Evolutionary conservation across 2,113 vertebrate species (phyloP).

Genomic region (Psephotus haematonotus): DNA sequence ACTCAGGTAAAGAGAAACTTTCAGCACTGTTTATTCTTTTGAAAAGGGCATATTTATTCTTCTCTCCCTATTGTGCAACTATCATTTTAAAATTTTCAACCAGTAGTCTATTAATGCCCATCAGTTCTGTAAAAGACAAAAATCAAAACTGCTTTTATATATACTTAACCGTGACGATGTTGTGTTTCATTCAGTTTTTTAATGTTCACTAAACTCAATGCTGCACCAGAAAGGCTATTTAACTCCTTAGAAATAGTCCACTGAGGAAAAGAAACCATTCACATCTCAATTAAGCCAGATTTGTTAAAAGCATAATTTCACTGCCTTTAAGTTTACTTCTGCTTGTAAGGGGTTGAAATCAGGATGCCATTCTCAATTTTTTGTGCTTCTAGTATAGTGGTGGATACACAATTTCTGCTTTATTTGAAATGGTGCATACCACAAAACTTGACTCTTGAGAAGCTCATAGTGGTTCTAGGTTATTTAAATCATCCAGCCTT

Average conservation of each 20-base stretch:
- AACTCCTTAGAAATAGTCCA: not conserved
- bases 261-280: not conserved
- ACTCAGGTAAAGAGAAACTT: not conserved
- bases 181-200: not conserved
- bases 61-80: not conserved
- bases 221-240: not conserved
- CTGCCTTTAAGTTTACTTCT: not conserved
- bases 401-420: not conserved
- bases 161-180: not conserved
- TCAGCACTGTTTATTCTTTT: not conserved
- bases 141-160: not conserved
- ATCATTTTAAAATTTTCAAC: not conserved
- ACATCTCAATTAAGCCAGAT: constrained; percentile 1
- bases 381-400: not conserved
- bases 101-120: not conserved
- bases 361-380: not conserved
- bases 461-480: not conserved
- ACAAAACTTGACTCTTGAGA: not conserved
- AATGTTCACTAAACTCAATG: not conserved
- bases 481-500: not conserved
- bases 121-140: not conserved
- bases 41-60: not conserved
- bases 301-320: not conserved
- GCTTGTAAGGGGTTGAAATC: not conserved
- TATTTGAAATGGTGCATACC: not conserved